Conservation (phyloP, 2,888 invertebrate species). For the Germaria angustata region DNA sequence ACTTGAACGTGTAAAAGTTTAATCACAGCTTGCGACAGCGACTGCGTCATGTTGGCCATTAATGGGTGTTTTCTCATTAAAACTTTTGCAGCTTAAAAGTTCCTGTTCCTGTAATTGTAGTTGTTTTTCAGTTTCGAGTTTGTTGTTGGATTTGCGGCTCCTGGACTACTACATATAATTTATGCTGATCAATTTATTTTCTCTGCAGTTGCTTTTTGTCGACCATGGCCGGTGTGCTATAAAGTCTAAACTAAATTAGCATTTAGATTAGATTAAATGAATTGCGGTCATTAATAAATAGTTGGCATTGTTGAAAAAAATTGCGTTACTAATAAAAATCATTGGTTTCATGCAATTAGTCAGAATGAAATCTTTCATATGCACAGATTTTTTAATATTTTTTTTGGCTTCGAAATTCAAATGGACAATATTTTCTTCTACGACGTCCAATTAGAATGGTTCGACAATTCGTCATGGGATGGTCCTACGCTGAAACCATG, state of each 20-base stretch:
- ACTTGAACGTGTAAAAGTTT: conserved; percentile 58
- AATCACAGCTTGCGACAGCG: conserved; percentile 62
- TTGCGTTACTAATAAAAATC: conserved; percentile 10
- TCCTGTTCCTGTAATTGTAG: conserved; percentile 3
- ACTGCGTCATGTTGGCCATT: conserved; percentile 42
- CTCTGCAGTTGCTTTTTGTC: neutral
- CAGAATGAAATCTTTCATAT: neutral
- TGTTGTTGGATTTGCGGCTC: conserved; percentile 28
- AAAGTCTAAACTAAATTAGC: conserved; percentile 59
- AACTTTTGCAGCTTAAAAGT: conserved; percentile 26
- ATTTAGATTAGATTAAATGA: conserved; percentile 65
- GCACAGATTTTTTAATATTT: neutral
- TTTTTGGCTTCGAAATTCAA: too few species aligned
- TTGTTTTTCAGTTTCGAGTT: conserved; percentile 4
- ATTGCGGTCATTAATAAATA: conserved; percentile 61
- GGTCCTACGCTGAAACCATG: too few species aligned
- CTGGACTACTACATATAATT: conserved; percentile 57
- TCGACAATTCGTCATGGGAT: too few species aligned
- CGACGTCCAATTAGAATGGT: too few species aligned
- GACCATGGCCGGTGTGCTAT: neutral
- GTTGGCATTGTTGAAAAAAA: conserved; percentile 32
- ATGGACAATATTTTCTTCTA: too few species aligned
- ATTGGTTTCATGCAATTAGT: conserved; percentile 40
- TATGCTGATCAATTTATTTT: conserved; percentile 41
- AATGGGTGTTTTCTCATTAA: conserved; percentile 66